Percentiles rank a stretch among this genome's conserved stretches.
These are phyloP conservation scores for Mallateleia sp. DNA, from an alignment of 2,888 invertebrate genomes.

Conservation along the genomic window DNA sequence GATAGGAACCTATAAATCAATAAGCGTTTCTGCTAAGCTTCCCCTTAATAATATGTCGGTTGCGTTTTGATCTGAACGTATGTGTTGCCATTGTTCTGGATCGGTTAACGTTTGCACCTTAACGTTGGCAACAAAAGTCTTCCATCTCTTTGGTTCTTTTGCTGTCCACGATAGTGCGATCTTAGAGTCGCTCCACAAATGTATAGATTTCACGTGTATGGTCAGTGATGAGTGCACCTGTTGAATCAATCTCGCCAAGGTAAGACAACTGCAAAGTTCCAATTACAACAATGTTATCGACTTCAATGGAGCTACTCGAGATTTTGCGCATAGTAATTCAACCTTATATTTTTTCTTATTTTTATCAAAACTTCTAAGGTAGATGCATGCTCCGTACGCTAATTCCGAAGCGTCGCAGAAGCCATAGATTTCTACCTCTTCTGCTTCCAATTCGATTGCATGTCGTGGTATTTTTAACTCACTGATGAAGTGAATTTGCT, in stretches of 20 bases:
- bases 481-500: neutral
- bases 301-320: constrained; percentile 40
- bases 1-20: no score
- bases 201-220: neutral
- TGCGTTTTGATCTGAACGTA: no score
- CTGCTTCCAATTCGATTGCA: neutral
- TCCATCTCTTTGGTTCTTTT: constrained; percentile 37
- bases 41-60: no score
- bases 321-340: constrained; percentile 19
- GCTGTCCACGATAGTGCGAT: constrained; percentile 79
- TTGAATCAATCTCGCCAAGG: neutral
- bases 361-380: neutral
- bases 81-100: neutral
- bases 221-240: neutral
- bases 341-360: neutral
- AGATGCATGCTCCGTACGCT: neutral
- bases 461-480: neutral
- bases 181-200: constrained; percentile 78
- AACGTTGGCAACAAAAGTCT: constrained; percentile 47
- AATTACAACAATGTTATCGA: neutral
- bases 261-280: constrained; percentile 1
- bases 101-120: neutral
- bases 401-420: constrained; percentile 2
- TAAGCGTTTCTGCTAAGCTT: no score
- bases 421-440: constrained; percentile 1